These are phyloP conservation scores for Macrotus californicus DNA, from an alignment of 2,113 vertebrate genomes.

Conservation along the genomic window DNA sequence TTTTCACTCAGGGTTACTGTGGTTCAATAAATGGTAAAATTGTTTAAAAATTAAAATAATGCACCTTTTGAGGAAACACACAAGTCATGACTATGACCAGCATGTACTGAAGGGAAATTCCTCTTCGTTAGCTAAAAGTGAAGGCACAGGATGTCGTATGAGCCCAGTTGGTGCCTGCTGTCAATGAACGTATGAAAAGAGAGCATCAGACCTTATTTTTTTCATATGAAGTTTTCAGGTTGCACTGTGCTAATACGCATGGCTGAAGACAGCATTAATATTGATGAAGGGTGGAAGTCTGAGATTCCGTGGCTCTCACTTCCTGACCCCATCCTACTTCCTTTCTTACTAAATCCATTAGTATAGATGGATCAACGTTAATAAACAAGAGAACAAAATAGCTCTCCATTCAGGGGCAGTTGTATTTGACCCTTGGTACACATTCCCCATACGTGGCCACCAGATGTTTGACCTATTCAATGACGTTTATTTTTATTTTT, in stretches of 20 bases:
- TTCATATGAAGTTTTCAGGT: slow-evolving; percentile 62
- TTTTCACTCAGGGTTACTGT: background rate
- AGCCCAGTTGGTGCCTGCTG: slow-evolving; percentile 22
- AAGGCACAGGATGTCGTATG: background rate
- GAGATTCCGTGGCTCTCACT: slow-evolving; percentile 73
- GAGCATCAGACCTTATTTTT: slow-evolving; percentile 55
- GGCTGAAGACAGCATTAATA: slow-evolving; percentile 78
- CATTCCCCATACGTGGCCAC: slow-evolving; percentile 40
- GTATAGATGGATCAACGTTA: slow-evolving; percentile 76
- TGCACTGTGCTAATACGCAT: slow-evolving; percentile 28
- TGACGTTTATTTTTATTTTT: slow-evolving; percentile 43
- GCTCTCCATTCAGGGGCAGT: slow-evolving; percentile 74
- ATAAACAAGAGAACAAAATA: slow-evolving; percentile 76
- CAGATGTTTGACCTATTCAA: background rate
- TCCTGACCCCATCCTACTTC: slow-evolving; percentile 69
- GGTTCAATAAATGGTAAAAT: background rate
- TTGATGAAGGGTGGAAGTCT: slow-evolving; percentile 78
- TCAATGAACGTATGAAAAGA: background rate
- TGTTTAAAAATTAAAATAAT: background rate
- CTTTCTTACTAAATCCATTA: slow-evolving; percentile 80
- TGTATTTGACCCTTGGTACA: slow-evolving; percentile 47
- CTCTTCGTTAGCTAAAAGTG: slow-evolving; percentile 7
- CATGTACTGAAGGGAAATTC: slow-evolving; percentile 31
- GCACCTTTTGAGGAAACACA: background rate
- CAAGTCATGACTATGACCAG: background rate